Percentiles rank a stretch among this genome's conserved stretches.
These are phyloP conservation scores for Parambassis ranga DNA, from an alignment of 2,797 vertebrate species.

Conservation along the genomic window DNA sequence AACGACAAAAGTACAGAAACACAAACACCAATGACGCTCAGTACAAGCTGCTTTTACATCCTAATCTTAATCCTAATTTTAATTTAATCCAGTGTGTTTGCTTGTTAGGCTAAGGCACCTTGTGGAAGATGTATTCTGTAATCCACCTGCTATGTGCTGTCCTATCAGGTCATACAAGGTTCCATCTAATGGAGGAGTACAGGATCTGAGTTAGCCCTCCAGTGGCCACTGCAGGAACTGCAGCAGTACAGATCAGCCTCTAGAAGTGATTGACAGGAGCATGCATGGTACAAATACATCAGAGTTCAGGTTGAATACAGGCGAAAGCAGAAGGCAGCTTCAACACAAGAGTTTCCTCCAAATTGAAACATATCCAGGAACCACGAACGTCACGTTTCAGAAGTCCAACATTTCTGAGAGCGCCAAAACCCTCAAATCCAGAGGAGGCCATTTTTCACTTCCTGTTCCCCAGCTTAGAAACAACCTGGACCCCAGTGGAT, in stretches of 20 bases:
- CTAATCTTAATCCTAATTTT: too few relatives aligned
- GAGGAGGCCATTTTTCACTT: slow-evolving; percentile 7
- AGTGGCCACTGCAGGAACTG: too few relatives aligned
- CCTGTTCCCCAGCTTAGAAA: neutral
- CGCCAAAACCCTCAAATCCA: neutral
- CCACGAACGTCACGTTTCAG: neutral
- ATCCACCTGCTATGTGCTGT: too few relatives aligned
- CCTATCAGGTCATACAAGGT: too few relatives aligned
- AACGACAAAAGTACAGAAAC: too few relatives aligned
- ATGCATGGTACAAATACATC: slow-evolving; percentile 35
- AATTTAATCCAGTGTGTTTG: too few relatives aligned
- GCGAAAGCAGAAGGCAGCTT: slow-evolving; percentile 29
- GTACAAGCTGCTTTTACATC: too few relatives aligned
- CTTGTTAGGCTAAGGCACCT: too few relatives aligned
- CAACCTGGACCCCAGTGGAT: neutral
- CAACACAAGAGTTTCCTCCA: slow-evolving; percentile 35
- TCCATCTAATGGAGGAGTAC: too few relatives aligned
- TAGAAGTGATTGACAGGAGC: neutral
- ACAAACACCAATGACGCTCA: too few relatives aligned
- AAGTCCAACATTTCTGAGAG: neutral
- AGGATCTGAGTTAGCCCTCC: too few relatives aligned
- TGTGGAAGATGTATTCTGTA: too few relatives aligned
- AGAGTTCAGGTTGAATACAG: slow-evolving; percentile 24
- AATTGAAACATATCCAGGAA: slow-evolving; percentile 5
- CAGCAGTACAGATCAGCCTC: slow-evolving; percentile 20